phyloP scores from a whole-genome alignment of 1,140 invertebrate species.

The Hycleus phaleratus region DNA sequence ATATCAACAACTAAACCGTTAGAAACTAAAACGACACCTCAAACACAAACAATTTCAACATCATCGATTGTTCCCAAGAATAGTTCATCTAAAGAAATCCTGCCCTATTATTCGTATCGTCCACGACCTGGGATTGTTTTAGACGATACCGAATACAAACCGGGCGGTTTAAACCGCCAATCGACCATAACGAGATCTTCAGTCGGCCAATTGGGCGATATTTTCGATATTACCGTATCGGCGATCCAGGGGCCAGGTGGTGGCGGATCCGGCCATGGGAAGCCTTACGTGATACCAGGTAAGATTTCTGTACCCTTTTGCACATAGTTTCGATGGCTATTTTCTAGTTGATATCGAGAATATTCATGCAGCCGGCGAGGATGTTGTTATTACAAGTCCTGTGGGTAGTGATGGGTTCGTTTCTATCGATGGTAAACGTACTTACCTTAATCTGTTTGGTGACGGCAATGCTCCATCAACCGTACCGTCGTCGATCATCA shows the following conservation, averaged over 20 bases:
- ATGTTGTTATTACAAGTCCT: constrained; percentile 67
- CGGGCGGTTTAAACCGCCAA: constrained; percentile 43
- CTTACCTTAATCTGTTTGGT: constrained; percentile 77
- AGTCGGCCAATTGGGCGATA: constrained; percentile 54
- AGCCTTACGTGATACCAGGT: constrained; percentile 50
- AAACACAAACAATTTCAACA: constrained; percentile 2
- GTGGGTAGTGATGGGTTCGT: constrained; percentile 77
- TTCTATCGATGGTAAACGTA: constrained; percentile 85
- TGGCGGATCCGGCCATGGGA: constrained; percentile 41
- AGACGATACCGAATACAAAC: constrained; percentile 71
- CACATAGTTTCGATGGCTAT: too few species aligned
- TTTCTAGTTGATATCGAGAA: constrained; percentile 35
- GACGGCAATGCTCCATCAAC: constrained; percentile 35
- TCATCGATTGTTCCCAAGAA: background rate
- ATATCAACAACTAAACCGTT: constrained; percentile 2
- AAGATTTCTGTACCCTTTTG: constrained; percentile 9
- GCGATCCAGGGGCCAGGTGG: constrained; percentile 74
- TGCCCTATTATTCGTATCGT: constrained; percentile 47
- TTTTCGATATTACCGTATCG: constrained; percentile 81
- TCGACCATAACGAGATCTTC: constrained; percentile 37
- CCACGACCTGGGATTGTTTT: constrained; percentile 73
- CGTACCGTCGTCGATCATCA: constrained; percentile 24
- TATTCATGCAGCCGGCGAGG: constrained; percentile 29
- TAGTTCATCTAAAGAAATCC: constrained; percentile 5
- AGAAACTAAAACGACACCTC: background rate